Conservation (phyloP, 2,797 vertebrate genomes). For the Scleropages formosus region DNA sequence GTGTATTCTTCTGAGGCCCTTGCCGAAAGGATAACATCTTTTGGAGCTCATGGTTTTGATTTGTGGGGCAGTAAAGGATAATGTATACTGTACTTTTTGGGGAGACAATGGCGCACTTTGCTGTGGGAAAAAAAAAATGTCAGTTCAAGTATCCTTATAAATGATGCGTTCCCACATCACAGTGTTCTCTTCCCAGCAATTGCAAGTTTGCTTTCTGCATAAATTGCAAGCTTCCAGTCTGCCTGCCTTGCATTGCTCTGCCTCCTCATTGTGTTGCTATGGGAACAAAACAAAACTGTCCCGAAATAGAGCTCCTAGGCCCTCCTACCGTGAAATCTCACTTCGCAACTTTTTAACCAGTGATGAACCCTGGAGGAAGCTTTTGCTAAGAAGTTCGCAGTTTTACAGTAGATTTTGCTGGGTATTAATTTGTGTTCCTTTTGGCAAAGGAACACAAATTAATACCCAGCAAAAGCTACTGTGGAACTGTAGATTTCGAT, state of each 20-base stretch:
- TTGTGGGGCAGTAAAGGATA: too few relatives aligned
- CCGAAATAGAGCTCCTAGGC: constrained; percentile 12
- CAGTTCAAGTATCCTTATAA: background rate
- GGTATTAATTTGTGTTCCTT: background rate
- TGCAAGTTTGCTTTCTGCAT: background rate
- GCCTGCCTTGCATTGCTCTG: constrained; percentile 22
- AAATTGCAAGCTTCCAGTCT: background rate
- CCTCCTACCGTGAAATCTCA: constrained; percentile 16
- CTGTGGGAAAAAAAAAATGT: too few relatives aligned
- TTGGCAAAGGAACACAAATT: background rate
- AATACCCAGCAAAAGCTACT: too few relatives aligned
- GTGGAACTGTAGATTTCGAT: too few relatives aligned
- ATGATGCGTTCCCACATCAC: background rate
- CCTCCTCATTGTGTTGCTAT: constrained; percentile 27
- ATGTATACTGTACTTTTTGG: too few relatives aligned
- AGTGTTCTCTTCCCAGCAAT: constrained; percentile 6
- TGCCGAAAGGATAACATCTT: too few relatives aligned
- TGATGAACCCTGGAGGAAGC: background rate
- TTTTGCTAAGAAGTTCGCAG: too few relatives aligned
- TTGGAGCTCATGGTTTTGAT: too few relatives aligned
- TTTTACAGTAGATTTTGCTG: too few relatives aligned
- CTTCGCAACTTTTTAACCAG: constrained; percentile 6
- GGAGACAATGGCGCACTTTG: too few relatives aligned
- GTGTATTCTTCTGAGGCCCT: too few relatives aligned
- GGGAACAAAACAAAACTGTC: constrained; percentile 33